Base-by-base conservation (phyloP, 1,140 invertebrate species). In the Pentalonia nigronervosa region DNA sequence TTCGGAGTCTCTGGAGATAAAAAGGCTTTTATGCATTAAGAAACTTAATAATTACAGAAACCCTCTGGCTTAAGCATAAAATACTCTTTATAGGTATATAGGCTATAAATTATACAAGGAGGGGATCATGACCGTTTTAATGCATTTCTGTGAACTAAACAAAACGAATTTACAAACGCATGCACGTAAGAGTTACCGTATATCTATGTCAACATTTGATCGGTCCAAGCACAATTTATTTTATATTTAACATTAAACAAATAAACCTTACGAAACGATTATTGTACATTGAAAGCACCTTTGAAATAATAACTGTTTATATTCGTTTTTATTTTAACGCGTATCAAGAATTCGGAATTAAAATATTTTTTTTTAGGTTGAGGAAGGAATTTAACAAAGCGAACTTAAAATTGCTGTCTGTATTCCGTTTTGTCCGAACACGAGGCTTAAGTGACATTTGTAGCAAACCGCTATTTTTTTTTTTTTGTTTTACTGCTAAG, bases 21-120 rank as follows among this genome's bases (percentile, higher is more conserved):
- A 93, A 92, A 93, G 53, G 91, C 91, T 84, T 93, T 93, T 93
- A 84, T 48, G 91, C 91, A 41, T 93, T 93, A 93, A 93, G 91
- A 93, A 93, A 93, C 91, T 93, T 86, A 36, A 93, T 93, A 93
- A 93, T 81, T 93, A 83, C 91, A 50, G 34, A 34, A 56, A 86
- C 81, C 91, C 76, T 84, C 48, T 56, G 76, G 47, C 47, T 89
- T 48, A 48, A 48, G 47, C n/a, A 47, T 45, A 76, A 91, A 76
- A 56, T 14, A 81, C 76, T 81, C 45, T 81, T 91, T 81, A 91
- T 91, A 91, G 60, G 45, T 83, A 83, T 41, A 83, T 41, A 76
- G 41, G 60, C 56, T 81, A 91, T 91, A 81, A 91, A 36, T 47
- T 76, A 91, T 45, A 41, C 50, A 23, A 14, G 41, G 36, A 67